Evolutionary conservation across 2,888 invertebrate species (phyloP), one percentile per base, ranked within the genome.

Genomic region (Rhaphigaster nebulosa): DNA sequence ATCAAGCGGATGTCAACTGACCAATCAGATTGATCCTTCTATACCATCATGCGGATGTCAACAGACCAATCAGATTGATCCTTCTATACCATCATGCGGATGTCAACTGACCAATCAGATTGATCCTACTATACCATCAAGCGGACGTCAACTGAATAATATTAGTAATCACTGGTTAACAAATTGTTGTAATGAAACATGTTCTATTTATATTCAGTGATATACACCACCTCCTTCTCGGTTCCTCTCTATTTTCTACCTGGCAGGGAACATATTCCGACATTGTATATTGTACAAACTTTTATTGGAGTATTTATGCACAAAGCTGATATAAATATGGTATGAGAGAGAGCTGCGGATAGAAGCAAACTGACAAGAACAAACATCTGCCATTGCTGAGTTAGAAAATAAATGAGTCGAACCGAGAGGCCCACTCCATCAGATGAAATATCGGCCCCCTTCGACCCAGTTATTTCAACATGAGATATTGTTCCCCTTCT

Each of bases 401-500:
- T 38, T 76, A 76, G 70, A 76, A 76, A 76, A 76, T 76, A 76
- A 76, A 76, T 76, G 70, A 76, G 70, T 26, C 18, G 20, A 34
- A 38, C 18, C 70, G 34, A 38, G 34, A 20, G 70, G 29, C 29
- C 70, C 70, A 65, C 65, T 65, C 70, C 70, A 76, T 76, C 70
- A 38, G 18, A 76, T 76, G 70, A 76, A 76, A 76, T 76, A 76
- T 76, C 70, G 70, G 70, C 34, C 10, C 34, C 70, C 34, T 76
- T 38, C 70, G 70, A 76, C 70, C 70, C 70, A 76, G 70, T 76
- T 76, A 76, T 76, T 76, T 76, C 70, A 76, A 76, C 70, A 76
- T 76, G 70, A 76, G 70, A 76, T 76, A 76, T 76, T 76, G 70
- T 76, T 76, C 70, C 70, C 34, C 34, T 76, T 38, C 70, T 76